Conservation (phyloP, 30 jellyfish, hydroid and myxozoan genomes). For the Cassiopea xamachana region DNA sequence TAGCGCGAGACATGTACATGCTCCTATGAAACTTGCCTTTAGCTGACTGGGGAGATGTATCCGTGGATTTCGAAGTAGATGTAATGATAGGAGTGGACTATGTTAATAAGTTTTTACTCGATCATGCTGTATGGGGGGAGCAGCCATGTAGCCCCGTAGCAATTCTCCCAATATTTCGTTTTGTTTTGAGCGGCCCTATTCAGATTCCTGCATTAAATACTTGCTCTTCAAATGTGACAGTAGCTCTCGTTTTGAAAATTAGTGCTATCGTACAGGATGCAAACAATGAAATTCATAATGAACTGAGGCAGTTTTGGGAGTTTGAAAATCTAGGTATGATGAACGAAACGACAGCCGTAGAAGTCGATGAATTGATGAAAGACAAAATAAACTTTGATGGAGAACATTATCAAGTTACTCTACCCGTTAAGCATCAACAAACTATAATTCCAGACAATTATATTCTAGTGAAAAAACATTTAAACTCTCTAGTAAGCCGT, state of each 20-base stretch:
- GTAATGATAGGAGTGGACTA: slow-evolving; percentile 12
- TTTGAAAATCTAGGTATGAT: background rate
- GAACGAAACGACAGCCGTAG: background rate
- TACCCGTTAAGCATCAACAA: slow-evolving; percentile 8
- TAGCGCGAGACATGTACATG: background rate
- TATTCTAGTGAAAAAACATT: slow-evolving; percentile 1
- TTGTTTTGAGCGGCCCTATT: slow-evolving; percentile 32
- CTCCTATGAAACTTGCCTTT: slow-evolving; percentile 5
- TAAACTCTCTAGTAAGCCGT: background rate
- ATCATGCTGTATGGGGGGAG: slow-evolving; percentile 15
- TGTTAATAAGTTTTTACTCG: slow-evolving; percentile 9
- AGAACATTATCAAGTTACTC: slow-evolving; percentile 6
- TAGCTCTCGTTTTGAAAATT: slow-evolving; percentile 19
- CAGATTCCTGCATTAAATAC: slow-evolving; percentile 2
- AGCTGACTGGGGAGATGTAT: slow-evolving; percentile 28
- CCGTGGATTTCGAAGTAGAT: slow-evolving; percentile 5
- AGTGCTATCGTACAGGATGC: background rate
- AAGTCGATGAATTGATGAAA: background rate
- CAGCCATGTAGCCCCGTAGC: slow-evolving; percentile 31
- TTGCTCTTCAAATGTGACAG: slow-evolving; percentile 29
- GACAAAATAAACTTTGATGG: slow-evolving; percentile 4
- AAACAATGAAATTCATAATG: background rate
- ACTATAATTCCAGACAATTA: slow-evolving; percentile 21
- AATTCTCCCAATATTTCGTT: slow-evolving; percentile 13
- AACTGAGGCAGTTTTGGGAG: slow-evolving; percentile 39